phyloP scores from a whole-genome alignment of 2,113 vertebrate species.

The Neolamprologus modestus region DNA sequence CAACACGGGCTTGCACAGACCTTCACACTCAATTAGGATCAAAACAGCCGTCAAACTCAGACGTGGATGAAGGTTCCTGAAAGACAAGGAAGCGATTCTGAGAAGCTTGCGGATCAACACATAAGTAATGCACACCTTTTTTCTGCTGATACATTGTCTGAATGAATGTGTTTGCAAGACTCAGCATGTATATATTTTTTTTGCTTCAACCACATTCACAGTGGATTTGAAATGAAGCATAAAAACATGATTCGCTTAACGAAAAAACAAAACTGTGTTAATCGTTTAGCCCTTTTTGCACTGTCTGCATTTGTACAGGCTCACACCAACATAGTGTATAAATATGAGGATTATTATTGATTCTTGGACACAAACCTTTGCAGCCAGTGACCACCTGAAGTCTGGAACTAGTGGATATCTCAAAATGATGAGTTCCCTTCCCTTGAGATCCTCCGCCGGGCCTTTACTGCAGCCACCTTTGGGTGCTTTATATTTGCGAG shows the following conservation, averaged over 20 bases:
- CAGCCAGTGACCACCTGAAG: not conserved
- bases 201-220: not conserved
- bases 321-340: not conserved
- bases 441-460: not conserved
- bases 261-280: not conserved
- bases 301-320: not conserved
- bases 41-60: slow-evolving; percentile 39
- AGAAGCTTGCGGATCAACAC: not conserved
- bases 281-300: not conserved
- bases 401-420: not conserved
- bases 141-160: not conserved
- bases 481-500: not conserved
- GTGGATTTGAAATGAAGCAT: not conserved
- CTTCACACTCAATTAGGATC: slow-evolving; percentile 54
- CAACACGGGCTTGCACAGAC: slow-evolving; percentile 19
- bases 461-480: not conserved
- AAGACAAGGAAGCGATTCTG: not conserved
- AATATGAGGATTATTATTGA: not conserved
- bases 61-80: slow-evolving; percentile 10
- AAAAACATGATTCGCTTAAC: not conserved
- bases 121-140: not conserved
- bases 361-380: not conserved
- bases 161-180: not conserved
- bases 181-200: not conserved
- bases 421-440: not conserved